Base-by-base conservation (phyloP, 2,797 vertebrate genomes). In the Pseudotriccus pelzelni region DNA sequence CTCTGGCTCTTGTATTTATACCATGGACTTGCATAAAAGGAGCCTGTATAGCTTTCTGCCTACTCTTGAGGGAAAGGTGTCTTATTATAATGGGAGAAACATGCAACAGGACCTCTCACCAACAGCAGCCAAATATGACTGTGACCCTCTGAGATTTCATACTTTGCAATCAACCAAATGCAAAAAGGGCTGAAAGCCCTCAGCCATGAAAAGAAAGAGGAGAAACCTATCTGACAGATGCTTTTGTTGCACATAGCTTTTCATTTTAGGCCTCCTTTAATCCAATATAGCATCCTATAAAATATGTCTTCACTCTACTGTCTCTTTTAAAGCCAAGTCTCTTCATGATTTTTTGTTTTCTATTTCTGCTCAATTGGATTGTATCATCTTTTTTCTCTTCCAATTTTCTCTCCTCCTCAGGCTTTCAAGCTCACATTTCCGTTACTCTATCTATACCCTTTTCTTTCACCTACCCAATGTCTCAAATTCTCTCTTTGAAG, bases 291-390 rank as follows among this genome's bases (percentile, higher is more conserved):
- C 69, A 77, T 39, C 60, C 80, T 87, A 34, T 56, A 91, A 91
- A 84, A 91, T 79, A 76, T 11, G 73, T 56, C 55, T 69, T 41
- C 34, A 78, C 89, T 92, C 66, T 41, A 55, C 43, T 10, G 2
- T 41, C 41, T 84, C 77, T 78, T 91, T 90, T 66, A 83, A 74
- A 14, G 11, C 15, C 14, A 83, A 93, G n/a, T 62, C 69, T 89
- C 87, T 95, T 91, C 70, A 96, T 96, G 44, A 80, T 64, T 81
- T 90, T 90, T 92, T 91, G 20, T 85, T 84, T 72, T 87, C 66
- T 91, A 28, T 95, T 95, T 94, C 72, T 68, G 53, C 59, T 95
- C 81, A 87, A 7, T 72, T 3, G 9, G n/a, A 78, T 66, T 83
- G 22, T 59, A 77, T 78, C 34, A 36, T 28, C 66, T 50, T 90